phyloP scores from a whole-genome alignment of 2,797 vertebrate genomes.

The Lemur catta region DNA sequence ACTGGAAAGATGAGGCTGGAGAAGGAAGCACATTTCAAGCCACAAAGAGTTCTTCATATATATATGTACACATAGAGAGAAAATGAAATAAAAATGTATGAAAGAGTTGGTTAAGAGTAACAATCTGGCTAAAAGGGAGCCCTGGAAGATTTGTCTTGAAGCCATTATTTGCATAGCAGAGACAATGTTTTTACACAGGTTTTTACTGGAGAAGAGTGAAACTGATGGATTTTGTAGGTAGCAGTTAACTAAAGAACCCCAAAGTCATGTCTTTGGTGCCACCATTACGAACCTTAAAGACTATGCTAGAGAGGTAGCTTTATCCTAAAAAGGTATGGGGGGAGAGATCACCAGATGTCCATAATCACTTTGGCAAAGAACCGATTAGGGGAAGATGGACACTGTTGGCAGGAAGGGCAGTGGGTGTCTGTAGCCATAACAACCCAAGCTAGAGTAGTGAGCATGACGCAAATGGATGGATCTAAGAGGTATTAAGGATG shows the following conservation, averaged over 20 bases:
- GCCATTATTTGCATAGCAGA: neutral
- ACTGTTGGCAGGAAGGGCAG: neutral
- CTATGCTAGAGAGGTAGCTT: neutral
- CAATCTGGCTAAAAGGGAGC: neutral
- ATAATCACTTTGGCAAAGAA: neutral
- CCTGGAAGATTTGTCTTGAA: neutral
- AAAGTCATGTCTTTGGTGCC: neutral
- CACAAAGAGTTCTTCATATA: neutral
- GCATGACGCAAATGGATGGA: neutral
- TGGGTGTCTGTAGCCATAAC: neutral
- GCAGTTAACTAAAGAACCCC: neutral
- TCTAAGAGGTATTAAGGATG: neutral
- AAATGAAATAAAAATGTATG: neutral
- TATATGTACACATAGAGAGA: rapidly evolving
- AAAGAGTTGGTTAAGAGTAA: neutral
- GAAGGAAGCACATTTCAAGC: neutral
- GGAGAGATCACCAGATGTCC: neutral
- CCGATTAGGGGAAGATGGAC: neutral
- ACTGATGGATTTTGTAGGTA: neutral
- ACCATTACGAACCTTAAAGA: neutral
- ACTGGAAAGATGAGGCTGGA: neutral
- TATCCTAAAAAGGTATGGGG: neutral
- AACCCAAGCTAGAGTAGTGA: neutral
- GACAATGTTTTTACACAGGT: neutral
- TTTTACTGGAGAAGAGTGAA: neutral